Conservation (phyloP, 2,797 vertebrate species). For the Odontamblyopus rebecca region DNA sequence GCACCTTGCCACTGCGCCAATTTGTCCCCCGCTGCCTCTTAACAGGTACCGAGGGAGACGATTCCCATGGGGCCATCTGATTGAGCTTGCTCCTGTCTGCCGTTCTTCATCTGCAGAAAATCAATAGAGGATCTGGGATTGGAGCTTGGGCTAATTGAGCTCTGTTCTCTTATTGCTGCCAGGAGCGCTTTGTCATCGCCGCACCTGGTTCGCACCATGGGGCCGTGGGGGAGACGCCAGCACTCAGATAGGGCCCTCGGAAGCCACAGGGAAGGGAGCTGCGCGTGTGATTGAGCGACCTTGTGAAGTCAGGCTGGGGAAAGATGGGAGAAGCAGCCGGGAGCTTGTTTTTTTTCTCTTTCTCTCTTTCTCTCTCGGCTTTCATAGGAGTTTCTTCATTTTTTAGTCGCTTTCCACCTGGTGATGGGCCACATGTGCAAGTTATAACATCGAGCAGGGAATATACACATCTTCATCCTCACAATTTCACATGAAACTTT, state of each 20-base stretch:
- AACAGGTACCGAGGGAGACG: constrained; percentile 20
- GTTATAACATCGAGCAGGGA: constrained; percentile 20
- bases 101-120: constrained; percentile 77
- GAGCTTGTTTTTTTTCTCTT: constrained; percentile 40
- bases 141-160: constrained; percentile 81
- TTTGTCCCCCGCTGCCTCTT: constrained; percentile 59
- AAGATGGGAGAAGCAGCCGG: constrained; percentile 37
- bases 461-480: constrained; percentile 1
- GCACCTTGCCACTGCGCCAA: constrained; percentile 42
- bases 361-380: constrained; percentile 36
- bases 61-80: constrained; percentile 70
- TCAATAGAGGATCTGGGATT: constrained; percentile 79
- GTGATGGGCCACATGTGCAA: constrained; percentile 20
- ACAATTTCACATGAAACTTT: not conserved
- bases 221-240: constrained; percentile 42
- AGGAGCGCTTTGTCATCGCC: constrained; percentile 75
- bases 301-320: constrained; percentile 48
- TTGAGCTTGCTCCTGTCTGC: constrained; percentile 79
- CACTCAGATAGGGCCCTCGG: constrained; percentile 57
- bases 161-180: constrained; percentile 75
- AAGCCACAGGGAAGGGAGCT: constrained; percentile 47
- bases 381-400: constrained; percentile 24
- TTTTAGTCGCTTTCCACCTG: constrained; percentile 10
- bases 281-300: constrained; percentile 56
- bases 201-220: constrained; percentile 70